phyloP scores from a whole-genome alignment of 2,797 vertebrate genomes.

The Sphenodon punctatus region DNA sequence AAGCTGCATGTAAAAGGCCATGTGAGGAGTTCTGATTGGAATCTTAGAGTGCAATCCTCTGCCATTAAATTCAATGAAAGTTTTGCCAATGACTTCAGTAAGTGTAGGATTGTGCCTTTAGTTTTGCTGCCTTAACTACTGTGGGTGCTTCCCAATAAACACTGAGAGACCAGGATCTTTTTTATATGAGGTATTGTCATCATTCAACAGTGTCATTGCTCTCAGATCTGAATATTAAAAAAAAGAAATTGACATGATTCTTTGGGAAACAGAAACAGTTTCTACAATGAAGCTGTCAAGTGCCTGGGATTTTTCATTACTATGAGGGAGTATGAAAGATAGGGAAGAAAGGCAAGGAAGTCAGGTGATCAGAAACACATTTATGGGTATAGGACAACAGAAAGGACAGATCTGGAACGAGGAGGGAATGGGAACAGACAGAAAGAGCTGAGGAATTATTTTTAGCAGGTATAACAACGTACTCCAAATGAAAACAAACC shows the following conservation, averaged over 20 bases:
- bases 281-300: background rate
- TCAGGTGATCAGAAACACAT: background rate
- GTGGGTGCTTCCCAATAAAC: background rate
- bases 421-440: background rate
- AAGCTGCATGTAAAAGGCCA: background rate
- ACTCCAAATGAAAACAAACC: slow-evolving; percentile 2
- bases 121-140: slow-evolving; percentile 39
- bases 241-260: no score
- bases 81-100: no score
- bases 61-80: no score
- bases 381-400: background rate
- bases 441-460: background rate
- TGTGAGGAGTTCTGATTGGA: slow-evolving; percentile 47
- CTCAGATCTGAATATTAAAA: no score
- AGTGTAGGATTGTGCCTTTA: no score
- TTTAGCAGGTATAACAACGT: rapidly evolving
- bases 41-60: no score
- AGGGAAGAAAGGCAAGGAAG: background rate
- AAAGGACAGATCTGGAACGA: background rate
- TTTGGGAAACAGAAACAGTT: background rate
- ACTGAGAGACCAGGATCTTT: background rate
- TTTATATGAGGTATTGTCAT: rapidly evolving
- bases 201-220: background rate
- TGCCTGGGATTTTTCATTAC: no score
- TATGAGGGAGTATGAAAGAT: background rate